A percentile compares a stretch with the other conserved stretches of the same genome.
phyloP scores from a whole-genome alignment of 2,888 invertebrate species.

The Formica aserva region DNA sequence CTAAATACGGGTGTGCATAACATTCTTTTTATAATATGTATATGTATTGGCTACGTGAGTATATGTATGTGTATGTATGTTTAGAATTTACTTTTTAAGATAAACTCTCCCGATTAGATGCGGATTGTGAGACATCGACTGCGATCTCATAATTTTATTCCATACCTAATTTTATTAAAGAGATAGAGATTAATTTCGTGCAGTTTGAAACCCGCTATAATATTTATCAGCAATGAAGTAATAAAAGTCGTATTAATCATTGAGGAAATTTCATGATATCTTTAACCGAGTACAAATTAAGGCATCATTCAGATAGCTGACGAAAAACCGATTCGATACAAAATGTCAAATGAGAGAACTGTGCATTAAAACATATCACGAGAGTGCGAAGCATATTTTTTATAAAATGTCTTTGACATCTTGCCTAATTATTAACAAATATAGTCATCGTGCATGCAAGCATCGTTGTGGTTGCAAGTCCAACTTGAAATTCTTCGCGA shows the following conservation, averaged over 20 bases:
- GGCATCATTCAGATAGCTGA: constrained; percentile 21
- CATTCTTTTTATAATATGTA: neutral
- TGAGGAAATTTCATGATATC: constrained; percentile 10
- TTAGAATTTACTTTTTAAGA: neutral
- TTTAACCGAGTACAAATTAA: constrained; percentile 13
- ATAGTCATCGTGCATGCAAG: constrained; percentile 26
- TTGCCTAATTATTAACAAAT: constrained; percentile 31
- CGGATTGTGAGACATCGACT: constrained; percentile 12
- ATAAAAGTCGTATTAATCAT: constrained; percentile 42
- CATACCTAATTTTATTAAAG: constrained; percentile 34
- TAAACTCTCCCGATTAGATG: neutral
- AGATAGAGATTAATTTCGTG: constrained; percentile 30
- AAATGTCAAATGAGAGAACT: neutral
- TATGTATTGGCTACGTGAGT: neutral
- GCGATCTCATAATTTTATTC: constrained; percentile 25
- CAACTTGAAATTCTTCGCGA: constrained; percentile 21
- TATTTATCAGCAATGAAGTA: constrained; percentile 41
- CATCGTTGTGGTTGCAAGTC: constrained; percentile 23
- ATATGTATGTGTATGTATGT: neutral
- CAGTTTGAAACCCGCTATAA: neutral
- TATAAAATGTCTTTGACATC: constrained; percentile 15
- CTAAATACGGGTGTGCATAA: neutral
- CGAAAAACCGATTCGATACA: constrained; percentile 2
- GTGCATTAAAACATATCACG: neutral
- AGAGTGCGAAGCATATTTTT: neutral